A percentile compares a stretch with the other conserved stretches of the same genome.
These are phyloP conservation scores for Heliconius aoede DNA, from an alignment of 2,888 invertebrate species.

Conservation along the genomic window DNA sequence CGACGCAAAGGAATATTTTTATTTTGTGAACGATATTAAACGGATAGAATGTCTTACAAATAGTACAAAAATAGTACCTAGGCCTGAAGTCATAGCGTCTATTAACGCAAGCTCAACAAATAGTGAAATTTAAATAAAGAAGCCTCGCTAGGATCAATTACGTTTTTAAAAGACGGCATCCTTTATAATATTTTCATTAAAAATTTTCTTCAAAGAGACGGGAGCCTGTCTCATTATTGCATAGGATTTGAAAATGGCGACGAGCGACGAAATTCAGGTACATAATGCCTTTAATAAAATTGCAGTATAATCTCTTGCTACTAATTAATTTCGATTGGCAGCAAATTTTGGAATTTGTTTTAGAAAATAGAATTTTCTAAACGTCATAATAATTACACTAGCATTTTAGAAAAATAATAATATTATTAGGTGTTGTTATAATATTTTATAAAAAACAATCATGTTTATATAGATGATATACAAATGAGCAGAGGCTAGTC, in stretches of 20 bases:
- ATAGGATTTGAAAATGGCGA: constrained; percentile 67
- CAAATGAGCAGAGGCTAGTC: no score
- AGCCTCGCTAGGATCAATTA: constrained; percentile 61
- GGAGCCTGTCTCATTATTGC: constrained; percentile 72
- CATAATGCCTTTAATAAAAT: constrained; percentile 59
- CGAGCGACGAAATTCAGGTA: constrained; percentile 59
- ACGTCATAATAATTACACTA: not conserved
- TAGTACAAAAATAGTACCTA: constrained; percentile 43
- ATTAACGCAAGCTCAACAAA: constrained; percentile 49
- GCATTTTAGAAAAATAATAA: no score
- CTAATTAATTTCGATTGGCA: constrained; percentile 51
- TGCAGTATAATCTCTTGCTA: constrained; percentile 43
- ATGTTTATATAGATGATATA: no score
- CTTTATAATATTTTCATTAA: constrained; percentile 75
- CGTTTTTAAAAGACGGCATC: constrained; percentile 63
- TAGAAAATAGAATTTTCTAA: constrained; percentile 17
- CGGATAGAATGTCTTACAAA: constrained; percentile 42
- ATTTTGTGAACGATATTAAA: constrained; percentile 36
- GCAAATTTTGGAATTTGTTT: constrained; percentile 36
- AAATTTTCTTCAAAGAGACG: constrained; percentile 68
- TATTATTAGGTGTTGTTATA: no score
- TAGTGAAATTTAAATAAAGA: constrained; percentile 50
- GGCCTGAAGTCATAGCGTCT: constrained; percentile 46
- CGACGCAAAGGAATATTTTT: constrained; percentile 39
- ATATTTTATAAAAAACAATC: no score